Percentiles rank a stretch among this genome's conserved stretches.
Evolutionary conservation across 2,113 vertebrate species (phyloP).

Genomic region (Rhea pennata): DNA sequence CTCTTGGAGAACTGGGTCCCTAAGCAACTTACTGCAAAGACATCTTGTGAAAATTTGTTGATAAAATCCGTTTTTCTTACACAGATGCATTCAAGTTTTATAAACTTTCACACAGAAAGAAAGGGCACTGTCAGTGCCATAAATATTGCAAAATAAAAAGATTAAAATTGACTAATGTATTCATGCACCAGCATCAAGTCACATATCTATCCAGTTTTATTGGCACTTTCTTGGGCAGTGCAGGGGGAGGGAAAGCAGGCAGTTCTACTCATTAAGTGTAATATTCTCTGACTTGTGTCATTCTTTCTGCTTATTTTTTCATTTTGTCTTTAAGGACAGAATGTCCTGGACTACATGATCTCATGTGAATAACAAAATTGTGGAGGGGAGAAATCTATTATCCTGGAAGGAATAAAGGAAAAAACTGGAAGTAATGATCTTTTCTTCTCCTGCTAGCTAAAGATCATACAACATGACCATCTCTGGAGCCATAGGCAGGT

Average conservation of each 20-base stretch:
- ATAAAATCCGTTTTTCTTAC: conserved; percentile 17
- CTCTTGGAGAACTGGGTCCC: neutral
- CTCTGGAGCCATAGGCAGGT: neutral
- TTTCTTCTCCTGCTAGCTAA: neutral
- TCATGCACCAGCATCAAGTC: conserved; percentile 53
- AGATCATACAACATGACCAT: neutral
- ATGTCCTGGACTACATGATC: neutral
- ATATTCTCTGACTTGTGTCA: neutral
- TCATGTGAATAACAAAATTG: neutral
- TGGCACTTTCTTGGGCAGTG: conserved; percentile 3
- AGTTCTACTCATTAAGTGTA: conserved; percentile 44
- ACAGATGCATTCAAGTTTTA: neutral
- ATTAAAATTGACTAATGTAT: conserved; percentile 73
- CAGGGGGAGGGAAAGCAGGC: neutral
- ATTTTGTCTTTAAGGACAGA: conserved; percentile 24
- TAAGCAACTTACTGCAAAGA: neutral
- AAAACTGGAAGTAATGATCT: neutral
- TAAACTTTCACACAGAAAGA: conserved; percentile 50
- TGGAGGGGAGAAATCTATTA: neutral
- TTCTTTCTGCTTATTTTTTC: conserved; percentile 15
- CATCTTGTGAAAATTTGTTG: conserved; percentile 38
- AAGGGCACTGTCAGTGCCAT: conserved; percentile 48
- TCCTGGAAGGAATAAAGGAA: neutral
- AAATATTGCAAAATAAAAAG: conserved; percentile 74
- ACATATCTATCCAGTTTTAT: conserved; percentile 62